Base-by-base conservation (phyloP, 2,113 vertebrate species). In the Motacilla tschutschensis region DNA sequence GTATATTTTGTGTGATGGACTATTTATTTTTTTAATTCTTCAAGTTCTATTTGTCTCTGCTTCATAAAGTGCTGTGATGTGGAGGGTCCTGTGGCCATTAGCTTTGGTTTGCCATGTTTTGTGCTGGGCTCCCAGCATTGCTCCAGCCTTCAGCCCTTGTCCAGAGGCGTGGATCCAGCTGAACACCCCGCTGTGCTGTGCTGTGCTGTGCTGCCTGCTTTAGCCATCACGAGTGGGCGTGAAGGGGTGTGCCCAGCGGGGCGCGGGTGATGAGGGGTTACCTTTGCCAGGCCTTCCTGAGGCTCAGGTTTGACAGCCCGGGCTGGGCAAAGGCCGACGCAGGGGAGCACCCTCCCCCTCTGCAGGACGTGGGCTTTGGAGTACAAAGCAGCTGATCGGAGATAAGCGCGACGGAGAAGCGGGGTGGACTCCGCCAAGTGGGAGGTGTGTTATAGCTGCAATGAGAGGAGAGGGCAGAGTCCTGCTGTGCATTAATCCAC, bases 401-500 rank as follows among this genome's bases (percentile, higher is more conserved):
- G 87, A 92, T 59, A 85, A 90, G 60, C 22, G 0, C 6, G 53
- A 53, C 28, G 38, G 35, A 82, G 70, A 31, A 9, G 71, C 62
- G 53, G 33, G 41, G 8, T 53, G 89, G 82, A 80, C 79, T 90
- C 70, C 0, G 16, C 26, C 28, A 8, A 38, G 60, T 17, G 48
- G 82, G 91, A 93, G 85, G 91, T 28, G 50, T 81, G 76, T 64
- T 90, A 54, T 26, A n/a, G 20, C 60, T 15, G 69, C 69, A 31
- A 2, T 5, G 82, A 82, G 67, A 58, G 51, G 43, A 67, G 57
- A 93, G 94, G 87, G 76, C 91, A 94, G 85, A 93, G 91, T 94
- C 89, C 91, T 54, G 70, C 80, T n/a, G 74, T 18, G 58, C 24
- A 0, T 44, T 83, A 81, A 86, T 86, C 77, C 9, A 0, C 41